Conservation (phyloP, 2,797 vertebrate species). For the Tadarida brasiliensis region DNA sequence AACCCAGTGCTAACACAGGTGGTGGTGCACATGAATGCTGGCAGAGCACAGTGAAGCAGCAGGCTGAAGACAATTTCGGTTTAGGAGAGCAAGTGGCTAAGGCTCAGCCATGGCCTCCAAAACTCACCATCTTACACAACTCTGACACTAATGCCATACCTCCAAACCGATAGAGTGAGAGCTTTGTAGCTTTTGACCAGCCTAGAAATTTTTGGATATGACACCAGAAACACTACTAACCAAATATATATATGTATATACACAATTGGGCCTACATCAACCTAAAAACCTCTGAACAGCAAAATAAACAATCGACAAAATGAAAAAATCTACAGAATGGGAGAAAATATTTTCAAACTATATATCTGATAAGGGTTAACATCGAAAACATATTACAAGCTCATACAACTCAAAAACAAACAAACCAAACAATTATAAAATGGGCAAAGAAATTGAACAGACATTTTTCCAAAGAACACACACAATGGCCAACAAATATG, state of each 20-base stretch:
- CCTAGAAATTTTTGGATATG: background rate
- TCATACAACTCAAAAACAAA: background rate
- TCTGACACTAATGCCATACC: background rate
- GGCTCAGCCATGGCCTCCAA: background rate
- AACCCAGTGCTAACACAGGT: background rate
- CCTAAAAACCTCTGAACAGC: background rate
- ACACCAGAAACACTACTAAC: background rate
- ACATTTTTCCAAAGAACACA: background rate
- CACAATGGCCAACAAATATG: background rate
- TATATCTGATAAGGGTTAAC: background rate
- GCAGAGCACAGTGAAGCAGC: background rate
- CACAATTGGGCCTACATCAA: background rate
- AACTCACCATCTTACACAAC: background rate
- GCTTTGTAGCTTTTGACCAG: background rate
- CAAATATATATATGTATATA: background rate
- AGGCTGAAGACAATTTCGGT: background rate
- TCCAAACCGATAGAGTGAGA: background rate
- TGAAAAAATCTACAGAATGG: background rate
- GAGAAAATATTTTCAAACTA: background rate
- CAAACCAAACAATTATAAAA: background rate
- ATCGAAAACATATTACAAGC: background rate
- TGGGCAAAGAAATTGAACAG: background rate
- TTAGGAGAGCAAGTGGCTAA: background rate
- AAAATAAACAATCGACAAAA: background rate
- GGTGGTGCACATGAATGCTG: background rate